A percentile compares a stretch with the other conserved stretches of the same genome.
phyloP scores from a whole-genome alignment of 2,888 invertebrate genomes.

The Gisinianus flammeolus region DNA sequence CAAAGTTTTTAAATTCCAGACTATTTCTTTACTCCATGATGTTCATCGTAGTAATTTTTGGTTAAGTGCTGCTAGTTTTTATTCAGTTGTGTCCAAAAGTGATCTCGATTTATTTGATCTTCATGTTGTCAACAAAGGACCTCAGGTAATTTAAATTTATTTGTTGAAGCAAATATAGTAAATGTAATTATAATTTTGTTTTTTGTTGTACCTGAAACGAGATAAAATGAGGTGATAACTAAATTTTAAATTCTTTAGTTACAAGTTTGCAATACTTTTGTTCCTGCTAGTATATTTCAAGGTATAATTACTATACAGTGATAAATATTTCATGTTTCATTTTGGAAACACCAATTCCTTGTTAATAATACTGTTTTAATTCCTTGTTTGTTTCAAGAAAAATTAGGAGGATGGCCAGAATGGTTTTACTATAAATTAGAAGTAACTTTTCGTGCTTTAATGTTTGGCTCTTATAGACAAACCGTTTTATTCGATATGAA shows the following conservation, averaged over 20 bases:
- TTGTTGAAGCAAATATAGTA: neutral
- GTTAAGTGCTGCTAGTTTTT: constrained; percentile 37
- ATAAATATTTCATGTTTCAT: too few species aligned
- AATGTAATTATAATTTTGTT: neutral
- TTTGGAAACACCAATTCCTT: too few species aligned
- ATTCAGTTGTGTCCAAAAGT: constrained; percentile 29
- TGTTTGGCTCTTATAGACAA: constrained; percentile 72
- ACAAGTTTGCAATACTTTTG: constrained; percentile 10
- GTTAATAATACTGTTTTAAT: constrained; percentile 14
- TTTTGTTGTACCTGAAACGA: neutral
- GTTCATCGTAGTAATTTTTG: constrained; percentile 37
- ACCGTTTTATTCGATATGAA: constrained; percentile 73
- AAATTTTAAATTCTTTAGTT: neutral
- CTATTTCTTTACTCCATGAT: constrained; percentile 41
- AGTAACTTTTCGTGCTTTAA: constrained; percentile 71
- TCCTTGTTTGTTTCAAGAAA: constrained; percentile 47
- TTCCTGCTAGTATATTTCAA: neutral
- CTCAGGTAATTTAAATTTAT: constrained; percentile 40
- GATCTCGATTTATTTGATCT: constrained; percentile 45
- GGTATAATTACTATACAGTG: neutral
- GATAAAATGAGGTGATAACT: too few species aligned
- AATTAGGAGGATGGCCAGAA: constrained; percentile 55
- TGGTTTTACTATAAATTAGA: constrained; percentile 61
- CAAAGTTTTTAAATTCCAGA: neutral
- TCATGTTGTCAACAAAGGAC: constrained; percentile 50